These are phyloP conservation scores for Bicyclus anynana DNA, from an alignment of 1,140 invertebrate genomes.

Conservation along the genomic window DNA sequence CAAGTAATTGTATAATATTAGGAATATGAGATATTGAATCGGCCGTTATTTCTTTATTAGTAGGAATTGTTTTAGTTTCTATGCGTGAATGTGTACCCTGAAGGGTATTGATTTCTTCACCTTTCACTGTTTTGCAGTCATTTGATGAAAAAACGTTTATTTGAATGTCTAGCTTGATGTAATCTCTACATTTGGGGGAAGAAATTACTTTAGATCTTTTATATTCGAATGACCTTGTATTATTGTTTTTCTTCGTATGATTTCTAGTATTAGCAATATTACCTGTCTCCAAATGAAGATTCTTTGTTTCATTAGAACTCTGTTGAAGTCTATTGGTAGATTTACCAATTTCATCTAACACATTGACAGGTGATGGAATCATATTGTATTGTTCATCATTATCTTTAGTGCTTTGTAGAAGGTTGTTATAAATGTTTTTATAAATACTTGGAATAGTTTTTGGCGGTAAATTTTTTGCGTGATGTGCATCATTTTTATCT, in stretches of 20 bases:
- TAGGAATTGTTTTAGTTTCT: background rate
- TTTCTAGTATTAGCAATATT: constrained; percentile 14
- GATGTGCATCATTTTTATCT: background rate
- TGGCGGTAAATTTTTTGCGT: background rate
- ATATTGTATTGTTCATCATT: constrained; percentile 8
- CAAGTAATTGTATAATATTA: constrained; percentile 50
- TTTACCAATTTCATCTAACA: too few relatives aligned
- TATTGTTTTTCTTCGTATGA: constrained; percentile 8
- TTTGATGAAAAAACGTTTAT: constrained; percentile 33
- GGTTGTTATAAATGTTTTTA: background rate
- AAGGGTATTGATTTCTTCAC: background rate
- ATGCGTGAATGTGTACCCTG: background rate
- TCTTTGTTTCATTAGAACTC: too few relatives aligned
- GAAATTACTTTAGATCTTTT: constrained; percentile 42
- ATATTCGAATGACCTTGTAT: constrained; percentile 15
- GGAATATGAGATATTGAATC: constrained; percentile 8
- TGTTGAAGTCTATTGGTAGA: too few relatives aligned
- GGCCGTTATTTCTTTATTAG: background rate
- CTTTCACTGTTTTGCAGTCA: constrained; percentile 5
- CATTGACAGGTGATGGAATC: constrained; percentile 20
- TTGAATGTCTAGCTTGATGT: constrained; percentile 48
- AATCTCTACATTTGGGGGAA: constrained; percentile 27
- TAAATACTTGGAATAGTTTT: constrained; percentile 1
- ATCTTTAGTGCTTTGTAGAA: background rate
- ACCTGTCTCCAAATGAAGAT: too few relatives aligned